Conservation (phyloP, 2,797 vertebrate species). For the Acridotheres tristis region DNA sequence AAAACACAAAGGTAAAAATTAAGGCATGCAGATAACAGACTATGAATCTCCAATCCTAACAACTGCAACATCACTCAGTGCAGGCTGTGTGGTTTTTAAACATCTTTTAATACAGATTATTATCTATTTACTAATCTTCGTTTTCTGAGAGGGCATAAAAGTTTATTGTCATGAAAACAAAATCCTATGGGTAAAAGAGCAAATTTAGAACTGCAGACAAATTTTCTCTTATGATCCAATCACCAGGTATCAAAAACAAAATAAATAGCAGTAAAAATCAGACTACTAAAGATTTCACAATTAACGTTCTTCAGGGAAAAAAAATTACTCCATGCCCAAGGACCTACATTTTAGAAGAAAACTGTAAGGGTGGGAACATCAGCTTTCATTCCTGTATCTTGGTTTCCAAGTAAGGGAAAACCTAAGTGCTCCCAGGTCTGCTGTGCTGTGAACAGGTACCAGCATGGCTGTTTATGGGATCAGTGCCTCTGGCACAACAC, state of each 20-base stretch:
- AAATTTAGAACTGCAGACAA: background rate
- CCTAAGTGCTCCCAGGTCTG: background rate
- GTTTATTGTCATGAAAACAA: background rate
- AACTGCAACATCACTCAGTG: background rate
- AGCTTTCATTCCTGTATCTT: background rate
- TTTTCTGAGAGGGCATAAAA: background rate
- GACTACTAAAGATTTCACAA: rapidly evolving
- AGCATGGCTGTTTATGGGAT: background rate
- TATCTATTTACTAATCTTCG: background rate
- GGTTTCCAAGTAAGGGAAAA: background rate
- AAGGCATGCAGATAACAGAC: background rate
- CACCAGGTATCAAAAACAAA: background rate
- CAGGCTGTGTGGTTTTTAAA: background rate
- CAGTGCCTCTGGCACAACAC: background rate
- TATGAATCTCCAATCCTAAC: background rate
- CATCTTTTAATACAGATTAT: background rate
- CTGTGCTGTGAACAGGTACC: rapidly evolving
- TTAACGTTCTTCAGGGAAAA: background rate
- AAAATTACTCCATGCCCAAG: background rate
- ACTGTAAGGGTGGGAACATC: background rate
- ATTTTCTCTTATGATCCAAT: background rate
- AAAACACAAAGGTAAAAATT: background rate
- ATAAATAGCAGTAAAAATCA: background rate
- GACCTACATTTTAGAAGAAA: background rate
- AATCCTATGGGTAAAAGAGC: background rate